Percentiles rank a stretch among this genome's conserved stretches.
phyloP scores from a whole-genome alignment of 2,113 vertebrate species.

The Chlamydotis undulata region DNA sequence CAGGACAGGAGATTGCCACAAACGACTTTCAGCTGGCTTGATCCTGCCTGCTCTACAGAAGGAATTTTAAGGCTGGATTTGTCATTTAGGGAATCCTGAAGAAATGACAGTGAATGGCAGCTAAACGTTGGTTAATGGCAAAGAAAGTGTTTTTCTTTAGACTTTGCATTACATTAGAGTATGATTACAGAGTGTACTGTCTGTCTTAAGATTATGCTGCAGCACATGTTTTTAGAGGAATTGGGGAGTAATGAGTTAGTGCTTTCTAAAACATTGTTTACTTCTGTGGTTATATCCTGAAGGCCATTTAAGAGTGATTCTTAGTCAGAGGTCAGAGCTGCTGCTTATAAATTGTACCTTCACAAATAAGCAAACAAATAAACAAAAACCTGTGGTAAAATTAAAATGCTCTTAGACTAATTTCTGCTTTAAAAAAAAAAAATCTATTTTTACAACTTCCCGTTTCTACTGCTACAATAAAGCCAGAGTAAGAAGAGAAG shows the following conservation, averaged over 20 bases:
- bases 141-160: not conserved
- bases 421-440: not conserved
- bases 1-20: not conserved
- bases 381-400: not conserved
- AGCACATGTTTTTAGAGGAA: not conserved
- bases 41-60: not conserved
- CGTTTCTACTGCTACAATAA: not conserved
- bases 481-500: not conserved
- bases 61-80: not conserved
- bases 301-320: not conserved
- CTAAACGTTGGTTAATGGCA: not conserved
- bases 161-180: not conserved
- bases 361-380: slow-evolving; percentile 5
- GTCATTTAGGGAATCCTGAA: not conserved
- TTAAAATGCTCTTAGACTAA: not conserved
- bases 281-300: not conserved
- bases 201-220: not conserved
- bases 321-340: not conserved
- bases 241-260: not conserved
- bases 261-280: slow-evolving; percentile 3
- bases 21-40: slow-evolving; percentile 44
- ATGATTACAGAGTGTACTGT: not conserved
- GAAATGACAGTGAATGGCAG: not conserved
- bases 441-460: not conserved
- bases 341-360: not conserved